Percentiles rank a stretch among this genome's conserved stretches.
These are phyloP conservation scores for Myocastor coypus DNA, from an alignment of 2,113 vertebrate genomes.

Conservation along the genomic window DNA sequence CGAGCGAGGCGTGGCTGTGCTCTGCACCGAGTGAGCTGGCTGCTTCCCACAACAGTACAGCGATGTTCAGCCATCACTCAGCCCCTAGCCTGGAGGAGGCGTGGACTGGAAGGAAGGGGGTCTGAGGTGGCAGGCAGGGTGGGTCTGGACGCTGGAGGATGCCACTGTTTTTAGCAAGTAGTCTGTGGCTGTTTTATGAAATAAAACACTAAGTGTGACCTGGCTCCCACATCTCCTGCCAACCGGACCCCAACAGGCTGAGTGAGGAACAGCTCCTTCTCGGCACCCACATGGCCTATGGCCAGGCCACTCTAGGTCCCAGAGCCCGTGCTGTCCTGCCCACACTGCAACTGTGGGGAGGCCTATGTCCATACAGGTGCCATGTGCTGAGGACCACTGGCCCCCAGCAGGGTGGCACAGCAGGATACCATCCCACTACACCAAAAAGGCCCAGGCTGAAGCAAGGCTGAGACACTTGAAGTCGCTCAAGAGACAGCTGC, in stretches of 20 bases:
- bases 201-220: constrained; percentile 79
- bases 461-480: neutral
- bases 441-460: neutral
- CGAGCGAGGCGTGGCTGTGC: constrained; percentile 95
- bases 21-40: constrained; percentile 93
- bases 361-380: neutral
- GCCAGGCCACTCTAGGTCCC: neutral
- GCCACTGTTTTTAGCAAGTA: rapidly evolving
- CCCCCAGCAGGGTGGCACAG: neutral
- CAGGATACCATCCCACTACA: neutral
- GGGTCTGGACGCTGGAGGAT: rapidly evolving
- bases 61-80: no score
- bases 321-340: neutral
- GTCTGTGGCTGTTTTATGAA: neutral
- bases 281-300: neutral
- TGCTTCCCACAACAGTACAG: no score
- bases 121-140: no score
- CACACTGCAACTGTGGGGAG: neutral
- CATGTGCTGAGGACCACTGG: neutral
- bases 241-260: neutral
- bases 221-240: neutral
- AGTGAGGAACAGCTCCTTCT: no score
- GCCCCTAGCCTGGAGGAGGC: neutral
- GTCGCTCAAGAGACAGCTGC: rapidly evolving
- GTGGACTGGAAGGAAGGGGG: neutral